Evolutionary conservation across 2,888 invertebrate species (phyloP).

Genomic region (Oscheius myriophilus): DNA sequence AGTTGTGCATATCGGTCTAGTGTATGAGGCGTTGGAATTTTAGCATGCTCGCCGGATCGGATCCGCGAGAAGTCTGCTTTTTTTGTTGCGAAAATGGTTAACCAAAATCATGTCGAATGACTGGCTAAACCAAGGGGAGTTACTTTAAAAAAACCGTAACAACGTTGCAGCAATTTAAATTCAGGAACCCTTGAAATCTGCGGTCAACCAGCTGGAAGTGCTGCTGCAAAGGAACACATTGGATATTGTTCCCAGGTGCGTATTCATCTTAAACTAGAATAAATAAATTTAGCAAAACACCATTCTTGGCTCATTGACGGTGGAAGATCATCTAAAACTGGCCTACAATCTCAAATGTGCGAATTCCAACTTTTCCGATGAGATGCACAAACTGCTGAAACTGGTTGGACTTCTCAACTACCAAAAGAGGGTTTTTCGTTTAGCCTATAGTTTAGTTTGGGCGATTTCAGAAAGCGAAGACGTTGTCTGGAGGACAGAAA

Average conservation of each 20-base stretch:
- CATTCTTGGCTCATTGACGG: conserved; percentile 56
- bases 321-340: conserved; percentile 54
- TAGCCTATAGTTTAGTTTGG: conserved; percentile 1
- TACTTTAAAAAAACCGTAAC: too few species aligned
- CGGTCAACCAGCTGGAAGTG: not conserved
- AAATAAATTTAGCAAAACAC: conserved; percentile 41
- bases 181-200: conserved; percentile 4
- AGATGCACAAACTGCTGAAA: conserved; percentile 20
- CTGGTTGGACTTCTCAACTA: conserved; percentile 16
- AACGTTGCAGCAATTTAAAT: not conserved
- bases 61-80: too few species aligned
- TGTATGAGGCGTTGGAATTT: too few species aligned
- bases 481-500: conserved; percentile 66
- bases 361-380: conserved; percentile 13
- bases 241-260: conserved; percentile 17
- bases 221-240: not conserved
- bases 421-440: not conserved
- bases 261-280: not conserved
- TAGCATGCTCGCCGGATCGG: too few species aligned
- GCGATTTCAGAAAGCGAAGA: conserved; percentile 36
- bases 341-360: conserved; percentile 40
- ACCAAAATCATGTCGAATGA: too few species aligned
- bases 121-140: too few species aligned
- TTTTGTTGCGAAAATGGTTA: too few species aligned
- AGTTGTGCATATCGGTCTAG: too few species aligned